Conservation (phyloP, 2,113 vertebrate genomes). For the Protobothrops flavoviridis region DNA sequence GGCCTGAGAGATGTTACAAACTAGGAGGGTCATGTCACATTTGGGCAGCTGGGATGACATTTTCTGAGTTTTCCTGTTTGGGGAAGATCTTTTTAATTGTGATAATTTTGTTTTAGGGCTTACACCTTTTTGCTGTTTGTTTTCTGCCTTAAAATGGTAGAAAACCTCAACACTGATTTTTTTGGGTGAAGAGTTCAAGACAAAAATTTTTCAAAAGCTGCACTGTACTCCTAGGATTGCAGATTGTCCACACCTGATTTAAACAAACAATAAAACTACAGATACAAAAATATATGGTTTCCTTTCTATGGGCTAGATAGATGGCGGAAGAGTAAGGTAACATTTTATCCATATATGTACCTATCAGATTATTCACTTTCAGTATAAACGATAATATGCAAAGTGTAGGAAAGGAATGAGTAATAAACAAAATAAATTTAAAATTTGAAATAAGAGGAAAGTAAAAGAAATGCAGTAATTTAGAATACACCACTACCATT, state of each 20-base stretch:
- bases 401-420: neutral
- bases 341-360: neutral
- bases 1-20: neutral
- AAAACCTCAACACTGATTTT: neutral
- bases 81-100: neutral
- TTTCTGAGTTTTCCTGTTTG: neutral
- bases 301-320: neutral
- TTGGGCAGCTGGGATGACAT: neutral
- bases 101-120: neutral
- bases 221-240: neutral
- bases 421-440: neutral
- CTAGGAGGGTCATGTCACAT: neutral
- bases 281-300: neutral
- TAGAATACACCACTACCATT: neutral
- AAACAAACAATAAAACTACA: neutral
- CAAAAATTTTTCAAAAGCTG: neutral
- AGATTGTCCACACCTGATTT: neutral
- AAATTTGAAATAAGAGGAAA: neutral
- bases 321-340: neutral
- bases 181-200: neutral
- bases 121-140: neutral
- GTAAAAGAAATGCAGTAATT: neutral
- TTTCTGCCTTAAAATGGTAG: neutral
- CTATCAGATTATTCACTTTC: neutral
- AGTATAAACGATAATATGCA: neutral